Evolutionary conservation across 1,140 invertebrate species (phyloP).

Genomic region (Coptotermes formosanus): DNA sequence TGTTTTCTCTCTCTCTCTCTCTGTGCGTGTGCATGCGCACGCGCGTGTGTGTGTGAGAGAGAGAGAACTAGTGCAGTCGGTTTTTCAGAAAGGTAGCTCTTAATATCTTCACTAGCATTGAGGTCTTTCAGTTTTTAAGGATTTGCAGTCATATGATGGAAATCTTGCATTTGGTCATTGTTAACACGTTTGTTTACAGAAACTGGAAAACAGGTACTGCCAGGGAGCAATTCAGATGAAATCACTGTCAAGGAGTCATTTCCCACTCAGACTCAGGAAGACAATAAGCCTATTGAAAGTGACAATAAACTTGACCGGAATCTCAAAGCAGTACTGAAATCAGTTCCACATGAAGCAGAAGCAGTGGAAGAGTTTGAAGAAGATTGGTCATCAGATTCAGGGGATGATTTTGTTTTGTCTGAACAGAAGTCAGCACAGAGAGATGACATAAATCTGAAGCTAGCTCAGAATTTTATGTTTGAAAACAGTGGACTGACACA

Average conservation of each 20-base stretch:
- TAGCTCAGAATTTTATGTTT: slow-evolving; percentile 51
- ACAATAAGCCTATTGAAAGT: neutral
- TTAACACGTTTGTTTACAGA: neutral
- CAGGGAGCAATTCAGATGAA: neutral
- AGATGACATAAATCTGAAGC: slow-evolving; percentile 23
- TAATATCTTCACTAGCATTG: no score
- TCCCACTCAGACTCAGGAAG: neutral
- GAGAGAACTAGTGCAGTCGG: no score
- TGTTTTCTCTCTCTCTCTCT: no score
- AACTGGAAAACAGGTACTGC: neutral
- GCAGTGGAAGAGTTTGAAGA: neutral
- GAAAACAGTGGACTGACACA: slow-evolving; percentile 72
- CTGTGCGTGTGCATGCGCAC: no score
- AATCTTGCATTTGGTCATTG: no score
- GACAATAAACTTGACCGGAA: no score
- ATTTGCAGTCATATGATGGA: no score
- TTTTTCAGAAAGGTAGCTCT: no score
- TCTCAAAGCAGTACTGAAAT: neutral
- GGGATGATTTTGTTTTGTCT: neutral
- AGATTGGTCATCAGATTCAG: neutral
- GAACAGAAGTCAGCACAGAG: neutral
- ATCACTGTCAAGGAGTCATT: neutral
- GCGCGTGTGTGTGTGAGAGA: no score
- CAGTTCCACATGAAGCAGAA: neutral
- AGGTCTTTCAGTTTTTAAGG: no score